Base-by-base conservation (phyloP, 2,888 invertebrate genomes). In the Cataglyphis altisquamis region DNA sequence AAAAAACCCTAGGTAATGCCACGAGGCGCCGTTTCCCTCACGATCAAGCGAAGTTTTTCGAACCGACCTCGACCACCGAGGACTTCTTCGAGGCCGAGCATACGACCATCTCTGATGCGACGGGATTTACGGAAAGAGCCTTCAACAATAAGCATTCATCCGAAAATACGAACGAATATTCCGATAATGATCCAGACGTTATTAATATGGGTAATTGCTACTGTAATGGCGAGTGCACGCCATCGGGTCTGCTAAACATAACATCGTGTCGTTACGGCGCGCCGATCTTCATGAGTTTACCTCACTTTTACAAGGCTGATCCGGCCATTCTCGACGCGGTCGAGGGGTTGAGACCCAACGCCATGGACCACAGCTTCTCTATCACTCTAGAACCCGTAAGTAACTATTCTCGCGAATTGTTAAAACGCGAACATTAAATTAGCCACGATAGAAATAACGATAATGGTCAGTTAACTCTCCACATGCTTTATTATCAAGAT, bases 281-380 rank as follows among this genome's bases (percentile, higher is more conserved):
- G 0, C 98, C 98, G 0, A 97, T 97, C 0, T 98, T 97, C 93
- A 96, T 98, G 88, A 97, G 98, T 0, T 96, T 97, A 89, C 98
- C 98, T 0, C 98, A 98, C 95, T 98, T 98, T 94, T 96, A 97
- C 92, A 96, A 97, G 90, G 98, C 96, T 0, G 98, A 98, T 95
- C 96, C 96, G 0, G 95, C 94, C 85, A 97, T 97, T 85, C 88
- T 95, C 15, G 95, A 97, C 18, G 95, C 95, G 66, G 96, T 98
- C 0, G 95, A 95, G 0, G 98, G 98, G 0, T 91, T 98, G 92
- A 90, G 95, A 1, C 98, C 98, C 0, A 95, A 97, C 21, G 96
- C 96, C 1, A 95, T 96, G 0, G 95, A 96, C 45, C 98, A 98
- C 92, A 96, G 97, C 86, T 97, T 98, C 94, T 97, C 96, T 91